phyloP scores from a whole-genome alignment of 2,888 invertebrate genomes.

The Acanthacorydalis orientalis region DNA sequence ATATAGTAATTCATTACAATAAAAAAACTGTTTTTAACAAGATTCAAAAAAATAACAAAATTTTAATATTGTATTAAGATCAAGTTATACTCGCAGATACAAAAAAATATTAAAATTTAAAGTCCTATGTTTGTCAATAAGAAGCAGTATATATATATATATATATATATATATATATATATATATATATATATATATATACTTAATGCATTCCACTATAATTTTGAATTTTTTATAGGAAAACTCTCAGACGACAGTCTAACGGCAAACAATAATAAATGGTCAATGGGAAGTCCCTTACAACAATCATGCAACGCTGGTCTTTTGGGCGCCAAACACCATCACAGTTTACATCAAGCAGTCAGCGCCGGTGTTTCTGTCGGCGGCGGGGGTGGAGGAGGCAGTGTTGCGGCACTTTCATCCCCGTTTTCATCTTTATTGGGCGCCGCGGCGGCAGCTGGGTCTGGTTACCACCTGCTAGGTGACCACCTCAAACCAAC shows the following conservation, averaged over 20 bases:
- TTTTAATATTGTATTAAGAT: too few species aligned
- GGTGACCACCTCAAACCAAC: slow-evolving; percentile 44
- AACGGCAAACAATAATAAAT: slow-evolving; percentile 29
- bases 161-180: too few species aligned
- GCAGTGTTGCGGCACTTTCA: slow-evolving; percentile 38
- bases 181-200: too few species aligned
- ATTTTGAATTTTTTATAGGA: slow-evolving; percentile 15
- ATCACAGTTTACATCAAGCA: slow-evolving; percentile 22
- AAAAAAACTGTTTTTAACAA: too few species aligned
- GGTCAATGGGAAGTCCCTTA: slow-evolving; percentile 24
- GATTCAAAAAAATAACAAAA: too few species aligned
- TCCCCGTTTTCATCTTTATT: slow-evolving; percentile 39
- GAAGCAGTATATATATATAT: too few species aligned
- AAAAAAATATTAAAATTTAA: too few species aligned
- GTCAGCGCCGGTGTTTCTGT: slow-evolving; percentile 25
- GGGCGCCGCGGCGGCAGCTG: slow-evolving; percentile 32
- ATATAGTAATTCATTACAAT: too few species aligned
- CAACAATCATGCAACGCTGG: slow-evolving; percentile 26
- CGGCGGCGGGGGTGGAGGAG: slow-evolving; percentile 15
- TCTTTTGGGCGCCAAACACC: slow-evolving; percentile 11
- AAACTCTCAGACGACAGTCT: slow-evolving; percentile 24
- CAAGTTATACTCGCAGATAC: too few species aligned
- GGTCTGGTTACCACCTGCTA: slow-evolving; percentile 37
- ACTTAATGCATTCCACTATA: too few species aligned
- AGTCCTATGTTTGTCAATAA: too few species aligned